Evolutionary conservation across 2,797 vertebrate genomes (phyloP), one percentile per base, ranked within the genome.

Genomic region (Pelobates cultripes): DNA sequence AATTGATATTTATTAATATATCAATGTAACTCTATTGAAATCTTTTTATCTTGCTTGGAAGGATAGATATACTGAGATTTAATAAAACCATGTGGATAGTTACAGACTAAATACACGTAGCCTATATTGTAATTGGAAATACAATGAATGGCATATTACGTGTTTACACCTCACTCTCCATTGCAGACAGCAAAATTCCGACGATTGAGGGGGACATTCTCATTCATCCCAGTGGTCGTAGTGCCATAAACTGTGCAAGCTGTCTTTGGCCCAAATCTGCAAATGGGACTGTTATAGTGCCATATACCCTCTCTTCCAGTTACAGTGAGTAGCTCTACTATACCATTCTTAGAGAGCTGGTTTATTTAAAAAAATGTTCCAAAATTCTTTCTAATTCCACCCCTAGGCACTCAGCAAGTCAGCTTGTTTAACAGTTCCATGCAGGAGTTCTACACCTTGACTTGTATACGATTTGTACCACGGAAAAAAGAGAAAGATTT

Each of bases 371-470:
- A 60, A 10, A 10, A 7, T 14, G n/a, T n/a, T n/a, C n/a, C n/a
- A n/a, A n/a, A n/a, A n/a, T n/a, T n/a, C n/a, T n/a, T n/a, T n/a
- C n/a, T 28, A 47, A 14, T 67, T 15, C 40, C 41, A 42, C 2
- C 12, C n/a, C 8, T 66, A 77, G 75, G 12, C 10, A 0, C 6
- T 6, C 17, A 68, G 51, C 28, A 77, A 4, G 5, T 41, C 8
- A 7, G 4, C n/a, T 55, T 77, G 47, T 77, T 77, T 55, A 53
- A 68, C 14, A 77, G 14, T 2, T 61, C 64, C 13, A 68, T 77
- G 64, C 64, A 77, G 40, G 75, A 77, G 45, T 77, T 41, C 14
- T 45, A 77, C 45, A 68, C 75, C 8, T 17, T 77, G 75, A 77
- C 75, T 13, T 77, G 64, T 17, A 3, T 77, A 6, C 64, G 75